Evolutionary conservation across 2,888 invertebrate species (phyloP), one percentile per base, ranked within the genome.

Genomic region (Cheilosia scutellata): DNA sequence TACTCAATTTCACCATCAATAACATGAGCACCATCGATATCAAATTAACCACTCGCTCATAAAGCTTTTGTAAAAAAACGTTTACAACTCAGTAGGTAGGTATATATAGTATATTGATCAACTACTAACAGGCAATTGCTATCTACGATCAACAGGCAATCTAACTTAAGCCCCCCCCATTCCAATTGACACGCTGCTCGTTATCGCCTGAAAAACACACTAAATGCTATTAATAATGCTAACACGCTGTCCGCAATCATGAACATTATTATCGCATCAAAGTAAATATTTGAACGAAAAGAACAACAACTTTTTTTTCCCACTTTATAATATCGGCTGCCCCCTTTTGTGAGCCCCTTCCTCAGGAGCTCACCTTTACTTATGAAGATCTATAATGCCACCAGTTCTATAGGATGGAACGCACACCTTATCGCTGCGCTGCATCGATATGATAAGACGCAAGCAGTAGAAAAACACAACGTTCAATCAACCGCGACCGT

Each of bases 241-340:
- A 84, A 84, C 79, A 84, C 42, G 75, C 70, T 76, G 75, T 84
- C 75, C 70, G 75, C 25, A 70, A 79, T 57, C 63, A 47, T 65
- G 65, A 72, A 79, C 72, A 79, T 60, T 76, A 84, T 84, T 84
- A 84, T 84, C 84, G 53, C 79, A 80, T 76, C 84, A 60, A 66
- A 57, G 65, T 13, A 84, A 84, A 84, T 84, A 84, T 84, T 84
- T 84, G 53, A 58, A 49, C 25, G 9, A 63, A 13, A 25, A 29
- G 53, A 33, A 55, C n/a, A 47, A 16, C 16, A 16, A 7, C 44
- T 11, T 37, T 11, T 37, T 11, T 16, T 11, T 37, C 3, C 11
- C 37, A 3, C 11, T 37, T 11, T 37, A 37, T 11, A 37, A 11
- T 37, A 37, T 37, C 11, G 37, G 11, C 11, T 11, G 37, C 37